These are phyloP conservation scores for Mythimna ferrago DNA, from an alignment of 2,888 invertebrate species.

Conservation along the genomic window DNA sequence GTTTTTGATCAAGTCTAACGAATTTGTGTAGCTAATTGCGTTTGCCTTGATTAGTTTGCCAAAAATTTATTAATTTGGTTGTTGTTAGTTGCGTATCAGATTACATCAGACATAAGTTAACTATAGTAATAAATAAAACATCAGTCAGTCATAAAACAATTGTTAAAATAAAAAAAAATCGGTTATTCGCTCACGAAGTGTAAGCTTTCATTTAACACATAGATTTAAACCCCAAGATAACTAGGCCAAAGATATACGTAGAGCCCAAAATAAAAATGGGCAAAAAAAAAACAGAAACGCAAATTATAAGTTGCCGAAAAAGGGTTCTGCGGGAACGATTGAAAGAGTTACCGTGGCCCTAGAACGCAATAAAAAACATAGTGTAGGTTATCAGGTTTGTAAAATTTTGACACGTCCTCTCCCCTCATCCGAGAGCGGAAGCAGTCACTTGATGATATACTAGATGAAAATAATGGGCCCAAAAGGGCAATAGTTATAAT, in stretches of 20 bases:
- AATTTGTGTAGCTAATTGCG: conserved; percentile 26
- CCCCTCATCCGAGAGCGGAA: too few species aligned
- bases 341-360: too few species aligned
- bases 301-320: background rate
- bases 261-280: background rate
- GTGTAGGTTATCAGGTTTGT: too few species aligned
- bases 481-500: too few species aligned
- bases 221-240: background rate
- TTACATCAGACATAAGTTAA: too few species aligned
- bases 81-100: background rate
- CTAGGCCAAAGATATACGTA: background rate
- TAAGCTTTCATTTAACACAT: background rate
- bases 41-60: conserved; percentile 27
- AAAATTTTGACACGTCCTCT: too few species aligned
- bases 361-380: too few species aligned
- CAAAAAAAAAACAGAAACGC: background rate
- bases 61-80: background rate
- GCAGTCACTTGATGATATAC: too few species aligned
- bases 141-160: too few species aligned
- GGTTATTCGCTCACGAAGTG: background rate
- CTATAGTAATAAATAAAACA: background rate
- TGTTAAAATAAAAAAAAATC: background rate
- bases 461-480: too few species aligned
- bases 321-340: background rate
- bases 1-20: conserved; percentile 53